Evolutionary conservation across 1,140 invertebrate species (phyloP).

Genomic region (Atta texana): DNA sequence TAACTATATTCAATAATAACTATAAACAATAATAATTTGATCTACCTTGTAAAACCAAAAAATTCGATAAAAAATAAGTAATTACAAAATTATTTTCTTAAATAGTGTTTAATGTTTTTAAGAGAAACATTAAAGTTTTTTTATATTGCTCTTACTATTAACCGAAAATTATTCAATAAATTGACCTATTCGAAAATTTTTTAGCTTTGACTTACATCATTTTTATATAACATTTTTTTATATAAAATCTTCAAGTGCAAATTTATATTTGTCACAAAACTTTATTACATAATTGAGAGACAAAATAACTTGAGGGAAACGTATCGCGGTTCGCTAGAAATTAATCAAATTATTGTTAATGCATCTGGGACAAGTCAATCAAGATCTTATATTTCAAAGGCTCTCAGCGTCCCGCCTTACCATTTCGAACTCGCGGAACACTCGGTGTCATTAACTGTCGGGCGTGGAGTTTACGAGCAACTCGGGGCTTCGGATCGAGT

Average conservation of each 20-base stretch:
- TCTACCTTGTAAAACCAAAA: neutral
- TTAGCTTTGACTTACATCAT: neutral
- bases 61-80: neutral
- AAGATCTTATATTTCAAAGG: constrained; percentile 57
- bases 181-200: neutral
- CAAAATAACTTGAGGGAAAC: constrained; percentile 38
- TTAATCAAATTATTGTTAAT: constrained; percentile 60
- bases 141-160: neutral
- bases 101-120: neutral
- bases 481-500: constrained; percentile 32
- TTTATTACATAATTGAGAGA: constrained; percentile 15
- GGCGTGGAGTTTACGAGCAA: constrained; percentile 63
- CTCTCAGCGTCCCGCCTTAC: neutral
- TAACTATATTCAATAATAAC: neutral
- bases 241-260: constrained; percentile 1
- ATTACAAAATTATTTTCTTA: constrained; percentile 2
- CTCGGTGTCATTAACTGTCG: constrained; percentile 64
- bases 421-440: constrained; percentile 41
- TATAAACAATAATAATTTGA: neutral
- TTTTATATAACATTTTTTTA: neutral
- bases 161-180: neutral
- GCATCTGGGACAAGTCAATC: constrained; percentile 54
- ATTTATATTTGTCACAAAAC: constrained; percentile 15
- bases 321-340: constrained; percentile 26
- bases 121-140: neutral